Conservation (phyloP, 2,113 vertebrate species). For the Actenoides hombroni region DNA sequence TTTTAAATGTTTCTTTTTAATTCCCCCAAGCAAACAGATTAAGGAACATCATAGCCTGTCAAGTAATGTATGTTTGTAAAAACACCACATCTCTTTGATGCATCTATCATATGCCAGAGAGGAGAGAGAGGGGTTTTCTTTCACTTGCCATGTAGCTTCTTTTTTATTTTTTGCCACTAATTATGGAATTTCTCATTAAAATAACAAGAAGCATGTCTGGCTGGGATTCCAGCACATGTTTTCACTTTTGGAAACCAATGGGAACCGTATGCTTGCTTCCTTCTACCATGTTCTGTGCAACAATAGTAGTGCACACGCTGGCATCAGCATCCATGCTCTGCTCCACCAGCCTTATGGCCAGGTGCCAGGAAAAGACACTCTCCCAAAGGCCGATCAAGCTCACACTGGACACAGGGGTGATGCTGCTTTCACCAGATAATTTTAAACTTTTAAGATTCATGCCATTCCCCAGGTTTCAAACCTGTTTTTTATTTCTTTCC, state of each 20-base stretch:
- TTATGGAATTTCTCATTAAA: constrained; percentile 67
- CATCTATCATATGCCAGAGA: neutral
- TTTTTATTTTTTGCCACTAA: constrained; percentile 39
- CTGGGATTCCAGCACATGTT: constrained; percentile 22
- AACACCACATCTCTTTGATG: constrained; percentile 34
- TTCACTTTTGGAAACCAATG: constrained; percentile 54
- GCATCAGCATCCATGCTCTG: neutral
- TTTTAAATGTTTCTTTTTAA: neutral
- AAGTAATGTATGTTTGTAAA: neutral
- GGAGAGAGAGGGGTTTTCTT: neutral
- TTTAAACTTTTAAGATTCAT: neutral
- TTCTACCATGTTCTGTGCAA: neutral
- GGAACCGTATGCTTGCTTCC: constrained; percentile 7
- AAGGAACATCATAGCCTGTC: neutral
- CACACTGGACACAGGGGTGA: fast-evolving
- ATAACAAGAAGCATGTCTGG: constrained; percentile 35
- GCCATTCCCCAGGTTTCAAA: neutral
- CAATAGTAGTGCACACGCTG: neutral
- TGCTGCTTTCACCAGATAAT: fast-evolving
- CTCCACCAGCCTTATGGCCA: neutral
- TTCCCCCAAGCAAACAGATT: neutral
- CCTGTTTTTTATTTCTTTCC: neutral
- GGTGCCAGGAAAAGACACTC: fast-evolving
- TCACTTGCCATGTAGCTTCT: neutral
- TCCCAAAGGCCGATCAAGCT: neutral